Conservation (phyloP, 1,140 invertebrate species). For the Aphelinus atriplicis region DNA sequence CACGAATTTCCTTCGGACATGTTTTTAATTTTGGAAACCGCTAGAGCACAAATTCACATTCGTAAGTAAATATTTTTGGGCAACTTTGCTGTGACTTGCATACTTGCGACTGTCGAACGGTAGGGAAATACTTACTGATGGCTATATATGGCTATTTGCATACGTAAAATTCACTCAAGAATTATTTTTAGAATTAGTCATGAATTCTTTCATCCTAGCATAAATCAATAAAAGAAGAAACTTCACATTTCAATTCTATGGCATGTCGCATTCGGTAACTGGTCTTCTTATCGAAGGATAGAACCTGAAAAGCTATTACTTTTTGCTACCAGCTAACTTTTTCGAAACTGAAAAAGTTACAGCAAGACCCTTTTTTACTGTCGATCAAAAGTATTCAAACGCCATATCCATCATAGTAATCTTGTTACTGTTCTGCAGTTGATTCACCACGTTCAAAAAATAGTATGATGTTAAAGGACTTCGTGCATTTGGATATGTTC, state of each 20-base stretch:
- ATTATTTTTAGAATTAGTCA: no score
- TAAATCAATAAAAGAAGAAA: no score
- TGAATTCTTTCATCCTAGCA: no score
- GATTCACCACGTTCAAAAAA: conserved; percentile 45
- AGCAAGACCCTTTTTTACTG: no score
- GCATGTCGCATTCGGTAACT: background rate
- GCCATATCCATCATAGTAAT: background rate
- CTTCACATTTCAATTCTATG: background rate
- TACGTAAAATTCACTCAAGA: no score
- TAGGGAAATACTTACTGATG: no score
- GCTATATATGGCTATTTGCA: no score
- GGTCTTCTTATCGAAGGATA: no score
- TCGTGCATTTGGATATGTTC: conserved; percentile 71
- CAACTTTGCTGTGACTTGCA: no score
- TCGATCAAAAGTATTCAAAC: no score
- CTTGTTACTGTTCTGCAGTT: conserved; percentile 1
- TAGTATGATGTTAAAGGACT: conserved; percentile 64
- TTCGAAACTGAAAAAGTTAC: background rate
- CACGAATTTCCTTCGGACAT: conserved; percentile 81
- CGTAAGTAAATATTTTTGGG: conserved; percentile 56
- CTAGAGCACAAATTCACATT: conserved; percentile 72
- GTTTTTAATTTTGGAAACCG: conserved; percentile 76
- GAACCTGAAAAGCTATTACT: conserved; percentile 4
- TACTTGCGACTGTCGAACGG: no score
- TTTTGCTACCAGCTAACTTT: conserved; percentile 48